phyloP scores from a whole-genome alignment of 2,797 vertebrate genomes.

The Okamejei kenojei region DNA sequence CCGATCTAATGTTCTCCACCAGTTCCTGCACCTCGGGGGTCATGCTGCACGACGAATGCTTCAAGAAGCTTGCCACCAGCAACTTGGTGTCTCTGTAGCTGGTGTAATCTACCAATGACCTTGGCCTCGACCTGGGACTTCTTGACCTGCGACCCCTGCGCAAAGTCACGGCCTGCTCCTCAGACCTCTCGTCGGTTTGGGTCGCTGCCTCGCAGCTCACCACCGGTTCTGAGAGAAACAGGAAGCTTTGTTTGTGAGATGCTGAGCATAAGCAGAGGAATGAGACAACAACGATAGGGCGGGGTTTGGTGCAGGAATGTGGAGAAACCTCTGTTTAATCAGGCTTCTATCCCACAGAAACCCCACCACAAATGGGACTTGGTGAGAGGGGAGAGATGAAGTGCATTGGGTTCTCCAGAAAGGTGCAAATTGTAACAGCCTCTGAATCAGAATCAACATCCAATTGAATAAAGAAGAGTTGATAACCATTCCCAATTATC shows the following conservation, averaged over 20 bases:
- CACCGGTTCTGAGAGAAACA: constrained; percentile 41
- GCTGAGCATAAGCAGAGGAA: constrained; percentile 29
- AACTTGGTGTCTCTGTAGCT: constrained; percentile 71
- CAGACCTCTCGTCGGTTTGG: constrained; percentile 55
- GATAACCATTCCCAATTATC: neutral
- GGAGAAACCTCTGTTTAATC: neutral
- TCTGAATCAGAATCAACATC: neutral
- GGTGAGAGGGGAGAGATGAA: neutral
- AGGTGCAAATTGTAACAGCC: neutral
- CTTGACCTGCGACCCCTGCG: constrained; percentile 46
- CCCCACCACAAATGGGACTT: neutral
- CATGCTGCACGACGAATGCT: constrained; percentile 65
- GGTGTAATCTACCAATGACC: constrained; percentile 69
- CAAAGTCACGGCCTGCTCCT: constrained; percentile 49
- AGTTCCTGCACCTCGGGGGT: constrained; percentile 65
- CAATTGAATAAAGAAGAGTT: neutral
- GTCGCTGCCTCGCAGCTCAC: constrained; percentile 59
- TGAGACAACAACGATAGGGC: too few species aligned
- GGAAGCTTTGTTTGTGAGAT: neutral
- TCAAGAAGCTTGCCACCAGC: constrained; percentile 64
- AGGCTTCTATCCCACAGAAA: too few species aligned
- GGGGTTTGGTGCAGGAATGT: neutral
- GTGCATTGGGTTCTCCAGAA: neutral
- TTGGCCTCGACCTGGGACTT: constrained; percentile 54
- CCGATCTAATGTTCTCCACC: constrained; percentile 70